phyloP scores from a whole-genome alignment of 2,797 vertebrate genomes.

The Naso thynnoides region DNA sequence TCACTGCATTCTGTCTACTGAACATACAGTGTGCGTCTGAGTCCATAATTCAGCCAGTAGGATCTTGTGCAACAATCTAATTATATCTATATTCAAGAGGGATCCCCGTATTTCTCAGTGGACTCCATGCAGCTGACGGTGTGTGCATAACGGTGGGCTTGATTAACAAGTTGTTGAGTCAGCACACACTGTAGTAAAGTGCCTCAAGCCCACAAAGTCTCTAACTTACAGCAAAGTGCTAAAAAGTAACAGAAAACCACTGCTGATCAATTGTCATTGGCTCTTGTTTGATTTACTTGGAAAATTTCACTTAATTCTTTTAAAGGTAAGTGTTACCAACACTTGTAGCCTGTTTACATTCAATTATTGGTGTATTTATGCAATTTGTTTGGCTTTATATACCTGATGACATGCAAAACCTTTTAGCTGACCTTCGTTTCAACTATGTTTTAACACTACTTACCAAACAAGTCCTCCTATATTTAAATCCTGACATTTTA shows the following conservation, averaged over 20 bases:
- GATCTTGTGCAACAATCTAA: conserved; percentile 81
- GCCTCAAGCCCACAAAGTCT: conserved; percentile 68
- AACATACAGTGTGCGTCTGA: conserved; percentile 50
- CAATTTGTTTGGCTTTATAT: neutral
- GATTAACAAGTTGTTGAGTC: conserved; percentile 85
- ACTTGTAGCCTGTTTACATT: neutral
- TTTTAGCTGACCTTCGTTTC: neutral
- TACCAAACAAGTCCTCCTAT: neutral
- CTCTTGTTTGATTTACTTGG: neutral
- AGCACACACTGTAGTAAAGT: conserved; percentile 72
- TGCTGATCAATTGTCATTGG: conserved; percentile 37
- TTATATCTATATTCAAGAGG: conserved; percentile 83
- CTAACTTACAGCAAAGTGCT: conserved; percentile 65
- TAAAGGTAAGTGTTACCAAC: neutral
- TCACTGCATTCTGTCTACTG: conserved; percentile 50
- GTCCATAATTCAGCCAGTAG: conserved; percentile 74
- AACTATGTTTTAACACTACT: neutral
- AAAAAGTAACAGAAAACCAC: conserved; percentile 50
- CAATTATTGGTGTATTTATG: neutral
- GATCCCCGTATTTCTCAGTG: conserved; percentile 77
- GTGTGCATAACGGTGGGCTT: conserved; percentile 79
- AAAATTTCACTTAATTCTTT: conserved; percentile 5
- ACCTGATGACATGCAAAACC: neutral
- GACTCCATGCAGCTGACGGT: conserved; percentile 77
- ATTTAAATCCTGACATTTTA: conserved; percentile 8